Conservation (phyloP, 2,797 vertebrate genomes). For the Gambusia yucatana region DNA sequence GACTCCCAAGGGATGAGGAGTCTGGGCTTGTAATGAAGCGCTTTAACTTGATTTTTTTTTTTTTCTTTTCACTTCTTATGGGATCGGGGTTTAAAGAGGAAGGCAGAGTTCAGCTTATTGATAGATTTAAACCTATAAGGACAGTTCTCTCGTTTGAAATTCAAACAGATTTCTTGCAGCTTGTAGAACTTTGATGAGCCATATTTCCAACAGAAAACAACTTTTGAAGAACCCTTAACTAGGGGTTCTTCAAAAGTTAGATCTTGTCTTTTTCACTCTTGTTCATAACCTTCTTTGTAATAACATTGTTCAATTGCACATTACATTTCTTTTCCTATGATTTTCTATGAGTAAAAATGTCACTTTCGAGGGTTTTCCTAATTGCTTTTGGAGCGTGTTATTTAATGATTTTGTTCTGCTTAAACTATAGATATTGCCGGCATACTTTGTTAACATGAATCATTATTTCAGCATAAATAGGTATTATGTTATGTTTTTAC, state of each 20-base stretch:
- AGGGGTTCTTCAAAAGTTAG: not conserved
- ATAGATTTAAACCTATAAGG: conserved; percentile 15
- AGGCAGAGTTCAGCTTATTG: conserved; percentile 7
- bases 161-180: not conserved
- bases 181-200: not conserved
- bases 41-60: conserved; percentile 52
- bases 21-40: conserved; percentile 59
- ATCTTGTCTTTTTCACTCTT: not conserved
- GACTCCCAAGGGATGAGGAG: conserved; percentile 51
- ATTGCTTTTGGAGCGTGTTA: conserved; percentile 1
- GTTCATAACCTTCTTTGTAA: not conserved
- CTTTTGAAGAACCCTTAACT: too few relatives aligned
- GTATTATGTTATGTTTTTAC: too few relatives aligned
- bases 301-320: not conserved
- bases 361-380: too few relatives aligned
- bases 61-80: conserved; percentile 31
- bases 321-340: not conserved
- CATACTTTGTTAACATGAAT: not conserved
- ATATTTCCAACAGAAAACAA: not conserved
- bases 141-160: not conserved
- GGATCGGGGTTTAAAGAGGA: not conserved
- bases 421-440: not conserved
- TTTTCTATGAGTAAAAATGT: not conserved
- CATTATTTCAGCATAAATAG: conserved; percentile 9
- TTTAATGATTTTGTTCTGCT: not conserved